These are phyloP conservation scores for Coreius guichenoti DNA, from an alignment of 2,797 vertebrate genomes.

Conservation along the genomic window DNA sequence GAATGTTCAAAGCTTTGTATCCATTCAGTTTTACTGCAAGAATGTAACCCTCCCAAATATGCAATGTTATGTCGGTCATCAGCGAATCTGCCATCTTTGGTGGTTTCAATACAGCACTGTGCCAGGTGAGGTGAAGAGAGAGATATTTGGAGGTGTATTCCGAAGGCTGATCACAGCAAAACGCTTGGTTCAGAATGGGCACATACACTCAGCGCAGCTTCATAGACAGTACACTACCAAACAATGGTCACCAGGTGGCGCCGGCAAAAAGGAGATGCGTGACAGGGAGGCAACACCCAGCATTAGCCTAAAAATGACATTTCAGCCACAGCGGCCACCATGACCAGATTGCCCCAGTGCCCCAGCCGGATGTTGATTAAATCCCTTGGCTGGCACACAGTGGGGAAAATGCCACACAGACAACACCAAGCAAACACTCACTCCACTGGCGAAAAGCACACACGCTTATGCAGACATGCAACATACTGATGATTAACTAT, in stretches of 20 bases:
- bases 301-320: slow-evolving; percentile 66
- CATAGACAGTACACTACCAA: slow-evolving; percentile 22
- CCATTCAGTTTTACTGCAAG: slow-evolving; percentile 57
- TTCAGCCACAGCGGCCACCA: slow-evolving; percentile 70
- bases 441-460: slow-evolving; percentile 2
- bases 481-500: background rate
- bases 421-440: slow-evolving; percentile 17
- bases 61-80: slow-evolving; percentile 40
- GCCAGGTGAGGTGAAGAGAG: slow-evolving; percentile 8
- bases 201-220: background rate
- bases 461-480: background rate
- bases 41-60: slow-evolving; percentile 60
- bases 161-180: slow-evolving; percentile 44
- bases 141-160: slow-evolving; percentile 45
- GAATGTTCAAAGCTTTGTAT: slow-evolving; percentile 55
- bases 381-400: slow-evolving; percentile 60
- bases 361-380: slow-evolving; percentile 61
- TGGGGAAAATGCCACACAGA: slow-evolving; percentile 26
- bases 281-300: slow-evolving; percentile 75
- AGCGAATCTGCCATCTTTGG: slow-evolving; percentile 39
- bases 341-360: slow-evolving; percentile 63
- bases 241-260: slow-evolving; percentile 75
- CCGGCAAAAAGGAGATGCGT: slow-evolving; percentile 55
- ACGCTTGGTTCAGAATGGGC: slow-evolving; percentile 30
- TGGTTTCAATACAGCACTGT: slow-evolving; percentile 37